Evolutionary conservation across 2,888 invertebrate species (phyloP).

Genomic region (Xestia sexstrigata): DNA sequence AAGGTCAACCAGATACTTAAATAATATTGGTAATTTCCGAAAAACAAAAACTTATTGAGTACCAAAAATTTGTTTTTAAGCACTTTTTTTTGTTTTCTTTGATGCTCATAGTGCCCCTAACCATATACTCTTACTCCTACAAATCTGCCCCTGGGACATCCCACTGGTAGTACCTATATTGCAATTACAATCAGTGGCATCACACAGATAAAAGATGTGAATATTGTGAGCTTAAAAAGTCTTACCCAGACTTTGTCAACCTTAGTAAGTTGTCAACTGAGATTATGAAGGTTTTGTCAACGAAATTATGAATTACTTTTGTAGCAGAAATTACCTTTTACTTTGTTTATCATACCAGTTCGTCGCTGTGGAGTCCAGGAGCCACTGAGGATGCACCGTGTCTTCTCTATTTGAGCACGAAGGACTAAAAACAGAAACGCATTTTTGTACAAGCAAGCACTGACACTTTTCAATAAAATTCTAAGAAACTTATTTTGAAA

Average conservation of each 20-base stretch:
- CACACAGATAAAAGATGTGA: not conserved
- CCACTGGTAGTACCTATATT: not conserved
- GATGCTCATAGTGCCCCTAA: not conserved
- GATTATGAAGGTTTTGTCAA: not conserved
- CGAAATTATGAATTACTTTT: not conserved
- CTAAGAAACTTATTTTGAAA: not conserved
- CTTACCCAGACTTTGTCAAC: not conserved
- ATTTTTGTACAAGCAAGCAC: conserved; percentile 6
- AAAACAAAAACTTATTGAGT: not conserved
- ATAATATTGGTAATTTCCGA: not conserved
- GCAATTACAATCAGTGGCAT: not conserved
- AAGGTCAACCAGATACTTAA: not conserved
- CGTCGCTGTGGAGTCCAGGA: conserved; percentile 91
- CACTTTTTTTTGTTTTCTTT: not conserved
- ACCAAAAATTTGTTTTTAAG: not conserved
- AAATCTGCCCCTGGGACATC: not conserved
- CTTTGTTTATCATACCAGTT: conserved; percentile 91
- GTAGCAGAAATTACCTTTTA: conserved; percentile 74
- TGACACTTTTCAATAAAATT: not conserved
- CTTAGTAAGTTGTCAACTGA: no score
- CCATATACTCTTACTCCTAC: not conserved
- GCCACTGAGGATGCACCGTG: conserved; percentile 92
- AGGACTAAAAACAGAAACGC: conserved; percentile 74
- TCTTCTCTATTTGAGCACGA: conserved; percentile 91
- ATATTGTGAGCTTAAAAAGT: not conserved